These are phyloP conservation scores for Amphipyra tragopoginis DNA, from an alignment of 2,888 invertebrate genomes.

Conservation along the genomic window DNA sequence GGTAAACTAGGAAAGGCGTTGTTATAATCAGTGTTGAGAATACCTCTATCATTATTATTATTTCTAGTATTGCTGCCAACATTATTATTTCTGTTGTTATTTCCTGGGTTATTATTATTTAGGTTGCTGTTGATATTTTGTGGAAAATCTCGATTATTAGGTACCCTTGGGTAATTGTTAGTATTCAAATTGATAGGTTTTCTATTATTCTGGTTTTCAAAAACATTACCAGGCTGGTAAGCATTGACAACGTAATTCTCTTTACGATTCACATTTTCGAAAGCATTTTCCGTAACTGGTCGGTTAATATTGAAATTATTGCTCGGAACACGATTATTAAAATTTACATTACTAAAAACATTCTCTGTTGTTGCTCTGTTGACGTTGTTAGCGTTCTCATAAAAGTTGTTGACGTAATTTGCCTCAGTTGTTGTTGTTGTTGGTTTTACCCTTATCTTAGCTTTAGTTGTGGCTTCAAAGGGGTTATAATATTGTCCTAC, in stretches of 20 bases:
- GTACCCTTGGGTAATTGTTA: background rate
- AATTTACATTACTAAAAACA: slow-evolving; percentile 3
- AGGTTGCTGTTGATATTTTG: slow-evolving; percentile 21
- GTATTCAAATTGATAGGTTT: slow-evolving; percentile 6
- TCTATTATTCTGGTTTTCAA: slow-evolving; percentile 12
- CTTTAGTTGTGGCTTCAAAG: slow-evolving; percentile 39
- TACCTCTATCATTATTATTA: slow-evolving; percentile 21
- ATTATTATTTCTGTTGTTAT: background rate
- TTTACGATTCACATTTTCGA: slow-evolving; percentile 8
- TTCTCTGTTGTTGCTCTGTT: slow-evolving; percentile 26
- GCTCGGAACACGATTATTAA: background rate
- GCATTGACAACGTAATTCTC: slow-evolving; percentile 7
- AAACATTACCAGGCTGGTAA: background rate
- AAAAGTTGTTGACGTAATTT: slow-evolving; percentile 5
- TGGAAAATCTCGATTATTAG: slow-evolving; percentile 7
- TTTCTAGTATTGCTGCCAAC: too few species aligned
- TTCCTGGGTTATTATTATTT: slow-evolving; percentile 30
- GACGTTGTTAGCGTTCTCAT: slow-evolving; percentile 5
- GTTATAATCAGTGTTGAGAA: slow-evolving; percentile 24
- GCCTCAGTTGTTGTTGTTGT: slow-evolving; percentile 18
- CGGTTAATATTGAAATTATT: slow-evolving; percentile 7
- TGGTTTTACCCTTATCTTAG: slow-evolving; percentile 7
- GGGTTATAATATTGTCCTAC: slow-evolving; percentile 21
- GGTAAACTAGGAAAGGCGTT: background rate
- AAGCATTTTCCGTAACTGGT: slow-evolving; percentile 33